A percentile compares a stretch with the other conserved stretches of the same genome.
phyloP scores from a whole-genome alignment of 2,888 invertebrate species.

The Heliconius cydno region DNA sequence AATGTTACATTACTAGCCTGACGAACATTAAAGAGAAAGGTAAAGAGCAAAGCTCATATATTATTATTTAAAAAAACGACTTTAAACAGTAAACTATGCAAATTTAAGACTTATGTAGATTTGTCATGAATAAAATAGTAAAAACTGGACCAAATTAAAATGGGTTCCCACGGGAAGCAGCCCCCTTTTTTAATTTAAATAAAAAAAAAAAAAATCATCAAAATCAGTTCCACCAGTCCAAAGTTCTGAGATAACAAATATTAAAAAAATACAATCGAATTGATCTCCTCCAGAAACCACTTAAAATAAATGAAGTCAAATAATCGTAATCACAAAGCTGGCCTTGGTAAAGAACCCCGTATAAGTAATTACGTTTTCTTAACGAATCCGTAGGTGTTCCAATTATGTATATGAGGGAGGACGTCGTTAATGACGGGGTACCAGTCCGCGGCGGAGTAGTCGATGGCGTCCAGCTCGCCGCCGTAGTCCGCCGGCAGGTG shows the following conservation, averaged over 20 bases:
- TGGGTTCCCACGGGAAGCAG: too few relatives aligned
- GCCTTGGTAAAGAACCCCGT: background rate
- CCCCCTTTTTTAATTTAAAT: too few relatives aligned
- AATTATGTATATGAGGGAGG: slow-evolving; percentile 86
- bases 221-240: too few relatives aligned
- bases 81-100: too few relatives aligned
- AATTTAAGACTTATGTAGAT: too few relatives aligned
- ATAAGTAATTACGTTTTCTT: slow-evolving; percentile 70
- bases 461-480: slow-evolving; percentile 88
- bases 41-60: background rate
- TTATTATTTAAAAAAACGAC: too few relatives aligned
- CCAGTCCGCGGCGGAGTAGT: slow-evolving; percentile 91
- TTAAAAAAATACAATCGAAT: too few relatives aligned
- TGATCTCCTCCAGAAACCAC: too few relatives aligned
- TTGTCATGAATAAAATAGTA: background rate
- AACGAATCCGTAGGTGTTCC: slow-evolving; percentile 87
- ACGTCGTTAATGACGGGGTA: slow-evolving; percentile 86
- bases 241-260: too few relatives aligned
- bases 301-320: background rate
- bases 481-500: slow-evolving; percentile 90
- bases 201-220: too few relatives aligned
- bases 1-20: background rate
- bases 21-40: background rate
- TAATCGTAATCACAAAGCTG: slow-evolving; percentile 21
- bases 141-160: background rate